Evolutionary conservation across 2,113 vertebrate genomes (phyloP).

Genomic region (Mus pahari): DNA sequence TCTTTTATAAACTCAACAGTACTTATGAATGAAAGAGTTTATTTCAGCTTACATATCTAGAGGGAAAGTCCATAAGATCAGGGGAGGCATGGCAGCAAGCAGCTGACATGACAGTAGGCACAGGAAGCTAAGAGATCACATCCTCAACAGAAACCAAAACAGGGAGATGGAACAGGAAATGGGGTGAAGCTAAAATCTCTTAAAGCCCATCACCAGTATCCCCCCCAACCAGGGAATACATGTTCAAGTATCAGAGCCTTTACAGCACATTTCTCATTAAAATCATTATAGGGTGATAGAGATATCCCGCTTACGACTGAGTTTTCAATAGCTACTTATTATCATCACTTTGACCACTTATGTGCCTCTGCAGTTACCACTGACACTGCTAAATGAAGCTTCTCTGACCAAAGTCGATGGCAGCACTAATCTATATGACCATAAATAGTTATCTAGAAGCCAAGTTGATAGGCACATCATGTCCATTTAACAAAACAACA

Average conservation of each 20-base stretch:
- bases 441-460: not conserved
- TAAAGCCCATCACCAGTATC: not conserved
- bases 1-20: too few relatives aligned
- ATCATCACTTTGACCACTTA: not conserved
- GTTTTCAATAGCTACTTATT: not conserved
- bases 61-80: not conserved
- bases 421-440: not conserved
- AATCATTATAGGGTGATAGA: not conserved
- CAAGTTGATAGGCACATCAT: not conserved
- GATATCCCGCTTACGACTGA: not conserved
- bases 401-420: not conserved
- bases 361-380: not conserved
- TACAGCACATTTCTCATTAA: not conserved
- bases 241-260: not conserved
- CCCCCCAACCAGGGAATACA: not conserved
- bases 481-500: not conserved
- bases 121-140: not conserved
- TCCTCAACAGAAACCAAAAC: not conserved
- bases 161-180: not conserved
- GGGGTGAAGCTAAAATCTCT: not conserved
- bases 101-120: not conserved
- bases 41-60: not conserved
- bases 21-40: not conserved
- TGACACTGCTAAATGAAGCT: not conserved
- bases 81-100: not conserved